These are phyloP conservation scores for Oxygymnocypris stewartii DNA, from an alignment of 2,113 vertebrate genomes.

Conservation along the genomic window DNA sequence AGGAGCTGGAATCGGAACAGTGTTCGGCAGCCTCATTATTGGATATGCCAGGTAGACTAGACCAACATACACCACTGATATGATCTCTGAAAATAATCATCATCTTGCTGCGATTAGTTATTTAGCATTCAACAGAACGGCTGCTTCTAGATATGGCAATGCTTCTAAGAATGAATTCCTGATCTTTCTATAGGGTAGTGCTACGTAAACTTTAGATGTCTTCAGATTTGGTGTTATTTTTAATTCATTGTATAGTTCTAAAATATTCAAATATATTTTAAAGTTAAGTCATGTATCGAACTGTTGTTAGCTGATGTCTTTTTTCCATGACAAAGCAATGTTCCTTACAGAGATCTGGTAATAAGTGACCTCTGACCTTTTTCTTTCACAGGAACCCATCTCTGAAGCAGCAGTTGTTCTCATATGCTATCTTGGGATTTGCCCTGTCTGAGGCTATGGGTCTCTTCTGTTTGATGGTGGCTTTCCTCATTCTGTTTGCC, in stretches of 20 bases:
- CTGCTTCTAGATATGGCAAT: not conserved
- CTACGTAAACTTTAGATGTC: not conserved
- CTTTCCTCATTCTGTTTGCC: slow-evolving; percentile 98
- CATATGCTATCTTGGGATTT: slow-evolving; percentile 97
- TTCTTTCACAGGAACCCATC: slow-evolving; percentile 88
- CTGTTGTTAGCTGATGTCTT: not conserved
- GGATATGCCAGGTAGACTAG: slow-evolving; percentile 92
- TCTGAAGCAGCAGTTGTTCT: slow-evolving; percentile 99
- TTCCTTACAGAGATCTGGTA: not conserved
- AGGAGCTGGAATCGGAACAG: slow-evolving; percentile 98
- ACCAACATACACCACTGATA: not conserved
- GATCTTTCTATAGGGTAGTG: not conserved
- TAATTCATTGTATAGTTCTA: not conserved
- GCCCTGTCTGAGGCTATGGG: slow-evolving; percentile 99
- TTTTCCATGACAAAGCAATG: not conserved
- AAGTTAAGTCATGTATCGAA: not conserved
- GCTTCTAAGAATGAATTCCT: not conserved
- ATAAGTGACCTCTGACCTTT: not conserved
- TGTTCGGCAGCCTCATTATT: slow-evolving; percentile 98
- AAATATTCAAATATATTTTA: not conserved
- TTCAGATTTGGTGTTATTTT: not conserved
- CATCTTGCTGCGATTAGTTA: not conserved
- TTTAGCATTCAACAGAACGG: not conserved
- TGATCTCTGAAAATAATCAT: not conserved
- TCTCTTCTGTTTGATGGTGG: slow-evolving; percentile 99